Percentiles rank a stretch among this genome's conserved stretches.
These are phyloP conservation scores for Lichenostomus cassidix DNA, from an alignment of 2,113 vertebrate genomes.

Conservation along the genomic window DNA sequence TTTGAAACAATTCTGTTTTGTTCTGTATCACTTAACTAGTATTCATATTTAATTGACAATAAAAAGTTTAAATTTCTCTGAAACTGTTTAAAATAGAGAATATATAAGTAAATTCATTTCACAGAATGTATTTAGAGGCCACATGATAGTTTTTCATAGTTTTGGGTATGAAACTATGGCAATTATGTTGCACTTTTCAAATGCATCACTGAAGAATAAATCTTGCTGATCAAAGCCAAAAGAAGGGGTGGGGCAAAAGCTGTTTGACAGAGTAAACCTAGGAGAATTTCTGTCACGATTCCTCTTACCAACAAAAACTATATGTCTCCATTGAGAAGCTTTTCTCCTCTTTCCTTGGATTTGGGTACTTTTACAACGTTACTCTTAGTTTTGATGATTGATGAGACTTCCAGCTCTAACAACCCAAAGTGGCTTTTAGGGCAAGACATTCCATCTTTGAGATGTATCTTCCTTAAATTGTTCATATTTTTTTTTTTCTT, in stretches of 20 bases:
- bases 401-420: not conserved
- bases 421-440: not conserved
- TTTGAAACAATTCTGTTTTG: not conserved
- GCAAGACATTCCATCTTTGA: not conserved
- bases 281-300: not conserved
- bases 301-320: not conserved
- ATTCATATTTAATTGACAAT: not conserved
- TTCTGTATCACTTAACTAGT: not conserved
- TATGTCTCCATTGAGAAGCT: not conserved
- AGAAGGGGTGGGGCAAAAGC: not conserved
- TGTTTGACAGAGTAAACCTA: not conserved
- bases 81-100: not conserved
- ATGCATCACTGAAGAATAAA: not conserved
- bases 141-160: not conserved
- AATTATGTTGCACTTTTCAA: not conserved
- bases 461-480: not conserved
- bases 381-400: not conserved
- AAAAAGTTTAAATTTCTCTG: not conserved
- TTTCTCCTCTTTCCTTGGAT: not conserved
- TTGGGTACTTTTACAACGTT: not conserved
- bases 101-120: not conserved
- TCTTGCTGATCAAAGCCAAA: not conserved
- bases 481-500: not conserved
- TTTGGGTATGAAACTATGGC: not conserved
- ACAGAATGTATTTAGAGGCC: not conserved